Evolutionary conservation across 2,797 vertebrate genomes (phyloP), one percentile per base, ranked within the genome.

Genomic region (Alca torda): DNA sequence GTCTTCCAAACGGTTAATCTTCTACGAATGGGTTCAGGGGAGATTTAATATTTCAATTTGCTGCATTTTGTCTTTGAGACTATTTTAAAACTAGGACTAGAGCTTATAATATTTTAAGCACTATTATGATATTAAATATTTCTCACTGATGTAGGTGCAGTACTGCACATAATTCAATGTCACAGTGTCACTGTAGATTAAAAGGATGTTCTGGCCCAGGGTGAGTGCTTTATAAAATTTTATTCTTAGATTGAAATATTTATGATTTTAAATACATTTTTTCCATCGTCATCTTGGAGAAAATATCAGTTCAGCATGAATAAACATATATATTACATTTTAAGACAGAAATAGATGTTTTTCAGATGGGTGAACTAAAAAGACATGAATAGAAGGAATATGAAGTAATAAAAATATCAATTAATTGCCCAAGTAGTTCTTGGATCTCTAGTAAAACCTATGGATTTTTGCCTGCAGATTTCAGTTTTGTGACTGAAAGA

Each of bases 101-200:
- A 88, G 90, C 82, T 93, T 96, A 88, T 96, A 96, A 88, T 96
- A 93, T 96, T 97, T 96, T 94, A 97, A 97, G 91, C 84, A 90
- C 84, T 92, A 95, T 97, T 96, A 96, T 95, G 86, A 95, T 93
- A 97, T 97, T 97, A 97, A 97, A 97, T 97, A 94, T 89, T 97
- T 96, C 65, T 85, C 90, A 87, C 63, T 96, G 86, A 79, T 89
- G 81, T 95, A 95, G 94, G 91, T 97, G 51, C 70, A 91, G 73
- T 86, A 88, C 84, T 88, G 75, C 39, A 82, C 92, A 92, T 96
- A 97, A 95, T 96, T 95, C 95, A 95, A 97, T 94, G 94, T 97
- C 95, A 97, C 69, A 96, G 1, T 97, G 94, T 98, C 96, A 97
- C 41, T 82, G 76, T 89, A 93, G 95, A 96, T 97, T 97, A 96